These are phyloP conservation scores for Mactra quadrangularis DNA, from an alignment of 1,140 invertebrate genomes.

Conservation along the genomic window DNA sequence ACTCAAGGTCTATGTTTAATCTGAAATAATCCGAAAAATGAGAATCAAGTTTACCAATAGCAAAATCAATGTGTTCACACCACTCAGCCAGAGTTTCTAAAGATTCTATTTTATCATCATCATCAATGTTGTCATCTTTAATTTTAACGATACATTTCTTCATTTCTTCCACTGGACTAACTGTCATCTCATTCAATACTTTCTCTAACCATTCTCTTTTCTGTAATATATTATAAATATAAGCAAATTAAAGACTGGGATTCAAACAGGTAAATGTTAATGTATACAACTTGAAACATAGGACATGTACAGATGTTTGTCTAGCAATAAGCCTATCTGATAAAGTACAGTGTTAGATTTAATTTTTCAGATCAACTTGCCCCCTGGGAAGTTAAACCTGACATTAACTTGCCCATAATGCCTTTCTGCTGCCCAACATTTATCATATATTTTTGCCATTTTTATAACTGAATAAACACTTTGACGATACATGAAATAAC, in stretches of 20 bases:
- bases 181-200: constrained; percentile 87
- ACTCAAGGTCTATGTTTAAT: too few species aligned
- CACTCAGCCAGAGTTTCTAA: constrained; percentile 87
- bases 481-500: too few species aligned
- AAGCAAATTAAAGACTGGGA: not conserved
- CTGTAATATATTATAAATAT: constrained; percentile 83
- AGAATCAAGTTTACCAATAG: constrained; percentile 87
- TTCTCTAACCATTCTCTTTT: constrained; percentile 88
- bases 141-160: constrained; percentile 87
- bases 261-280: not conserved
- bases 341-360: too few species aligned
- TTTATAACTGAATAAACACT: too few species aligned
- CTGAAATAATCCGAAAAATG: too few species aligned
- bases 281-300: not conserved
- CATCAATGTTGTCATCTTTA: constrained; percentile 84
- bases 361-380: too few species aligned
- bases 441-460: too few species aligned
- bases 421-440: too few species aligned
- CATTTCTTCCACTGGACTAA: constrained; percentile 88
- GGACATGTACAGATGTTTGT: not conserved
- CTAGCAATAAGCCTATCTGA: not conserved
- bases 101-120: constrained; percentile 85
- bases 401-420: too few species aligned
- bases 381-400: not conserved
- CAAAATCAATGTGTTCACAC: constrained; percentile 89